Base-by-base conservation (phyloP, 2,888 invertebrate species). In the Lithophane ornitopus region DNA sequence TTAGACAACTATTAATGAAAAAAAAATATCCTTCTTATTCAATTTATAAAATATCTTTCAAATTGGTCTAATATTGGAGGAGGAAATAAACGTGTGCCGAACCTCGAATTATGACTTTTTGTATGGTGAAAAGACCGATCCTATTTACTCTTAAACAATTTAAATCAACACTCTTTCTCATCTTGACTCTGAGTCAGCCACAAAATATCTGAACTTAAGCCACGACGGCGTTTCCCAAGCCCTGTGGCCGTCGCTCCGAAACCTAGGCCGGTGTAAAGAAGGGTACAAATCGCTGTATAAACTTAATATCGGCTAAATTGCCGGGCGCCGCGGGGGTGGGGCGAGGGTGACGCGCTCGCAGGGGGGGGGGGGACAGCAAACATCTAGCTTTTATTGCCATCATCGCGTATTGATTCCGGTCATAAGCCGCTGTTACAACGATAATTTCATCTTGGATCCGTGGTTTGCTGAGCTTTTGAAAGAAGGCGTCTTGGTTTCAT, bases 201-300 rank as follows among this genome's bases (percentile, higher is more conserved):
- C 4, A 14, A 28, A 49, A 28, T 34, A n/a, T 9, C 19, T 8
- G 6, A 9, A 77, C 16, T 41, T n/a, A 6, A 28, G 14, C 8
- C 12, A 14, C 4, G n/a, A 41, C 1, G 14, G 56, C 78, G 74
- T 79, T 76, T 78, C 2, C 54, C 19, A 4, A 16, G 1, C 69
- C 26, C 76, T 78, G 77, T 90, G 80, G 69, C 65, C 90, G 90
- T 26, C 76, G 74, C 75, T 58, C 87, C 83, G 74, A 81, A 70
- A 76, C 69, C 81, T 85, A 80, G 83, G 86, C 88, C 92, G 92
- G 92, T 94, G 94, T 94, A 94, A 94, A 94, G 94, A 93, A 94
- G 95, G 95, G 94, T 93, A 94, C 95, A 95, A 95, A 95, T 95
- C 95, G 95, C 94, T 95, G 94, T 93, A 95, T 95, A 95, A 95